A percentile compares a stretch with the other conserved stretches of the same genome.
These are phyloP conservation scores for Paramormyrops hopkinsi DNA, from an alignment of 2,797 vertebrate genomes.

Conservation along the genomic window DNA sequence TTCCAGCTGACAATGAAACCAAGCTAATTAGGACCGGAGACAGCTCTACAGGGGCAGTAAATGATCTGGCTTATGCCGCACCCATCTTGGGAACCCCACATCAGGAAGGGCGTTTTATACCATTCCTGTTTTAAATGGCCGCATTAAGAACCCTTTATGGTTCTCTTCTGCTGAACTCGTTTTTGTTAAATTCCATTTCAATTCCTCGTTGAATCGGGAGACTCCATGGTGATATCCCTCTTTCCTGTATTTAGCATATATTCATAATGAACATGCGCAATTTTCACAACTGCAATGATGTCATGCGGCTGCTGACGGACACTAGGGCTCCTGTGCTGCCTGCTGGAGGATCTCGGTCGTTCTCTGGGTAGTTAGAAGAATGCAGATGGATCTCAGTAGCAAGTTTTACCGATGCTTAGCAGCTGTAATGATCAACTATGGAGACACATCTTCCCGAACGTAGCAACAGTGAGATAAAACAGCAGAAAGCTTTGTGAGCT, in stretches of 20 bases:
- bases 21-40: constrained; percentile 55
- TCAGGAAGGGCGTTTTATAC: not conserved
- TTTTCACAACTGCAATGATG: not conserved
- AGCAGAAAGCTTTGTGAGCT: not conserved
- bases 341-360: not conserved
- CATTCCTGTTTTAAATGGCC: not conserved
- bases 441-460: not conserved
- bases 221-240: not conserved
- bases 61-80: constrained; percentile 36
- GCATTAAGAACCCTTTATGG: constrained; percentile 5
- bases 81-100: constrained; percentile 9
- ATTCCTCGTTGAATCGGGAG: not conserved
- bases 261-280: not conserved
- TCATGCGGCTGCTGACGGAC: not conserved
- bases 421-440: not conserved
- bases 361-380: not conserved
- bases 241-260: not conserved
- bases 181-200: not conserved
- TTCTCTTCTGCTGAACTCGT: not conserved
- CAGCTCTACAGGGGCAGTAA: constrained; percentile 39
- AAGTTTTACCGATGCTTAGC: not conserved
- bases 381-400: not conserved
- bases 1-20: constrained; percentile 53
- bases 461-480: not conserved
- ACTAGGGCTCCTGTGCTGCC: not conserved